Base-by-base conservation (phyloP, 2,113 vertebrate species). In the Oncorhynchus keta region DNA sequence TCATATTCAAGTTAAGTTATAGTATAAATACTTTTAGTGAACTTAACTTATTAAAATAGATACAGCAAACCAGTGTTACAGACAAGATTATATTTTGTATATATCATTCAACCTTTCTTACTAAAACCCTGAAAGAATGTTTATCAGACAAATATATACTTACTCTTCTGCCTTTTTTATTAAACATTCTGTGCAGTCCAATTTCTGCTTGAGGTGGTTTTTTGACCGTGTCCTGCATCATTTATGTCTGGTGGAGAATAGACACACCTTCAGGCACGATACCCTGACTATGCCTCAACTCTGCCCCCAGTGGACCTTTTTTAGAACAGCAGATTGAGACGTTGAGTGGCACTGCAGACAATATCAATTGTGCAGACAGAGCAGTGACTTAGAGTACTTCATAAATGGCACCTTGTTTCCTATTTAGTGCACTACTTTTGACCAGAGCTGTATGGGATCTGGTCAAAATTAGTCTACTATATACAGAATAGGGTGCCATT, bases 231-330 rank as follows among this genome's bases (percentile, higher is more conserved):
- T 71, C 32, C 39, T 66, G 57, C 67, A 57, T 35, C 69, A 20
- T 66, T 68, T 45, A 69, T 65, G 39, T 45, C 39, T 45, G 1
- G 51, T 55, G 26, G 35, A 62, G 59, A 45, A 61, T 20, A 70
- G 76, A 72, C 73, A 6, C 74, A 72, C 70, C 71, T 13, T n/a
- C 49, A 55, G 24, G 20, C 55, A 68, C 26, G 65, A 66, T 16
- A 70, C n/a, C 30, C 48, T 24, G 9, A 24, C 49, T n/a, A 61
- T 5, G 49, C 14, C 49, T 51, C 49, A 55, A 18, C 16, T 55
- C 51, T 55, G 1, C 82, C 13, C 81, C 76, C 55, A 68, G 74
- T 83, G 83, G 82, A 82, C 9, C 79, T 4, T 18, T 28, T 73
- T 1, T 61, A 48, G 72, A 76, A 76, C 65, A 62, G 62, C 12